phyloP scores from a whole-genome alignment of 2,113 vertebrate species.

The Dipodomys merriami region DNA sequence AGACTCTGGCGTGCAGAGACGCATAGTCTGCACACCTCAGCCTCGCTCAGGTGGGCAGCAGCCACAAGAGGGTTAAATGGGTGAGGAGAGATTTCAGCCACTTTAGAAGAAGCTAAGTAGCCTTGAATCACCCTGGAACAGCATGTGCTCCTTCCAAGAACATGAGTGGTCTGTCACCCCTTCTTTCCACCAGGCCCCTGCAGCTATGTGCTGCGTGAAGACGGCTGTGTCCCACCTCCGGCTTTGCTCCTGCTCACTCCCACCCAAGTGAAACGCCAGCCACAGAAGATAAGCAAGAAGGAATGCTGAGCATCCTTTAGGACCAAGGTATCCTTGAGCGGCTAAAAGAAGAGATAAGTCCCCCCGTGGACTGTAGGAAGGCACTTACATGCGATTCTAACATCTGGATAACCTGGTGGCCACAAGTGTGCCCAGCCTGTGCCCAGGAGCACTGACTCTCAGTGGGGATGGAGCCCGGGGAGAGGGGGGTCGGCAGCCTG shows the following conservation, averaged over 20 bases:
- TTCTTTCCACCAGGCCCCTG: not conserved
- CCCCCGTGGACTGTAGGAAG: not conserved
- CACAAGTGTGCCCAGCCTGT: not conserved
- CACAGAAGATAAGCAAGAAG: not conserved
- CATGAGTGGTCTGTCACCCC: not conserved
- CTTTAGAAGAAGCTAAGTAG: not conserved
- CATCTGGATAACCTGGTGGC: not conserved
- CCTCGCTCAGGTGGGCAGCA: not conserved
- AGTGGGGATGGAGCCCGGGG: not conserved
- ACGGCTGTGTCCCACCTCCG: rapidly evolving
- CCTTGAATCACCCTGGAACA: not conserved
- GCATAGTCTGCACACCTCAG: not conserved
- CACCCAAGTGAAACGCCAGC: not conserved
- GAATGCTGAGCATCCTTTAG: not conserved
- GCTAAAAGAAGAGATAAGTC: not conserved
- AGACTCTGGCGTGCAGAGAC: not conserved
- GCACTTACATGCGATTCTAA: not conserved
- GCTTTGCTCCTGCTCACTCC: not conserved
- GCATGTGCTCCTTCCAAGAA: not conserved
- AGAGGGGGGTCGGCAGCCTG: not conserved
- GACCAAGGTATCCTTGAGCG: not conserved
- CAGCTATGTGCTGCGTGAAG: no score
- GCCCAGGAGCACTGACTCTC: not conserved
- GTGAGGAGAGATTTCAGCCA: not conserved
- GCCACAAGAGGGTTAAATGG: no score